Base-by-base conservation (phyloP, 2,113 vertebrate species). In the Miniopterus natalensis region DNA sequence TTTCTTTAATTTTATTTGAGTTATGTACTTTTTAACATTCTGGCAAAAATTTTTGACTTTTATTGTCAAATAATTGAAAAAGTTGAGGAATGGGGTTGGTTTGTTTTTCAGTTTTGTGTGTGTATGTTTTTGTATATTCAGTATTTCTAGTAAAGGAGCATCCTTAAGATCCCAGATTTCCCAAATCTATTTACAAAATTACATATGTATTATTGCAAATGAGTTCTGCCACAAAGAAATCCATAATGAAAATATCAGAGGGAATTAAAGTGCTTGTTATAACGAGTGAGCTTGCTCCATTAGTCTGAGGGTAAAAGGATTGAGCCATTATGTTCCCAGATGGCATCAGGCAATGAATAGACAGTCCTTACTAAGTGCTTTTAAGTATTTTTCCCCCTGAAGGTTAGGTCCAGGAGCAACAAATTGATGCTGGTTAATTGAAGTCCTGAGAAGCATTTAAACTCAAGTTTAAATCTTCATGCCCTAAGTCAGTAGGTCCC, bases 171-270 rank as follows among this genome's bases (percentile, higher is more conserved):
- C 91, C 53, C 92, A 98, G 94, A 93, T 97, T 98, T 98, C 98
- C 71, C 93, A 59, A 97, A 98, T 98, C 94, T 61, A 78, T 96
- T 98, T 97, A 81, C 84, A 93, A 95, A 98, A 98, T 98, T 97
- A 97, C 95, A 97, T 98, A 97, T 97, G 96, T 96, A 97, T 98
- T 98, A 96, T 98, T 98, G 96, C 97, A 98, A 98, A 98, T 98
- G 94, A 98, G 88, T 96, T 98, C 92, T 97, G 88, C 95, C 96
- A 96, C 97, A 97, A 96, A 98, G 96, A 97, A 98, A 98, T 97
- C 95, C 77, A 93, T 97, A 98, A 98, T 98, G 97, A 98, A 98
- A 98, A 98, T 97, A 97, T 97, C 80, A 97, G 96, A 97, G 94
- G 95, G 97, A 98, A 98, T 98, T 98, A 97, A 97, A 98, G 88